Evolutionary conservation across 2,113 vertebrate genomes (phyloP).

Genomic region (Bos indicus): DNA sequence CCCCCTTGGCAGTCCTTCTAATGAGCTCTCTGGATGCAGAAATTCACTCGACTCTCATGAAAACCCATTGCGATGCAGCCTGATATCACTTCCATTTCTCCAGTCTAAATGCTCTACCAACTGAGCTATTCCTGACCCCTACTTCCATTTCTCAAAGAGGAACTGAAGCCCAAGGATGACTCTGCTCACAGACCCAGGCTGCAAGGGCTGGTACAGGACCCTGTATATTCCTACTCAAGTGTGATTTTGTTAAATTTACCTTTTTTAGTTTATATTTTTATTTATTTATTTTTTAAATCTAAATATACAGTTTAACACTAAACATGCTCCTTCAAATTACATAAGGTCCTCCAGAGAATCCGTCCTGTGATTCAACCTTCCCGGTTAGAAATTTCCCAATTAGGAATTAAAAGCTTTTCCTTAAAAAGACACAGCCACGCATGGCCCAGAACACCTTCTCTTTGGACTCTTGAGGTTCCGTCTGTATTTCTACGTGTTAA

Average conservation of each 20-base stretch:
- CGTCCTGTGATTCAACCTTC: not conserved
- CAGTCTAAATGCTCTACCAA: no score
- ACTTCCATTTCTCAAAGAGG: not conserved
- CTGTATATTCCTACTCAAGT: fast-evolving
- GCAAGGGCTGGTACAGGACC: fast-evolving
- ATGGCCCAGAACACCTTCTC: not conserved
- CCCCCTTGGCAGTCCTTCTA: not conserved
- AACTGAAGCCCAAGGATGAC: fast-evolving
- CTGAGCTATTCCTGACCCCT: no score
- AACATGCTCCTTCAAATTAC: not conserved
- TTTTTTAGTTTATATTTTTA: not conserved
- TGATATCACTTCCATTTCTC: fast-evolving
- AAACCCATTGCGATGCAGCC: fast-evolving
- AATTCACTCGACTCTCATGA: not conserved
- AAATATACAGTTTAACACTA: not conserved
- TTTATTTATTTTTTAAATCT: not conserved
- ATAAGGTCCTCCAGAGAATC: not conserved
- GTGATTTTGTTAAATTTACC: not conserved
- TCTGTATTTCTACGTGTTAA: not conserved
- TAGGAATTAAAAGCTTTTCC: not conserved
- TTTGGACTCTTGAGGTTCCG: no score
- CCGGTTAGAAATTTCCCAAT: not conserved
- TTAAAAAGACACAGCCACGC: fast-evolving
- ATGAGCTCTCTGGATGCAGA: not conserved
- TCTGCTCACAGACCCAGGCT: fast-evolving